phyloP scores from a whole-genome alignment of 2,888 invertebrate species.

The Craniophora ligustri region DNA sequence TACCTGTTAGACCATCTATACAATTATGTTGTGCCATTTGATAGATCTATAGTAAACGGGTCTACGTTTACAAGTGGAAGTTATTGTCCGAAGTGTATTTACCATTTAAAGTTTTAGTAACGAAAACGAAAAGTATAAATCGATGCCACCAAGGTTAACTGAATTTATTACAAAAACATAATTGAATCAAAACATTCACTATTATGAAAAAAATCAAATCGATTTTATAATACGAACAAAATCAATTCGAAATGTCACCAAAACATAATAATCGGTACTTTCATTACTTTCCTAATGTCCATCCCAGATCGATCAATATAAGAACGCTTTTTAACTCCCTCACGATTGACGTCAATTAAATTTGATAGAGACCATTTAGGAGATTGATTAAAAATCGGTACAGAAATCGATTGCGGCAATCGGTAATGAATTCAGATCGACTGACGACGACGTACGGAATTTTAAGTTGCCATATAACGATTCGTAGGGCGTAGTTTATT shows the following conservation, averaged over 20 bases:
- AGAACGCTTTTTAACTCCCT: constrained; percentile 68
- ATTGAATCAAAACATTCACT: not conserved
- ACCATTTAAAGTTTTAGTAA: not conserved
- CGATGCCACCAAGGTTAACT: constrained; percentile 4
- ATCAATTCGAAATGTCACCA: constrained; percentile 47
- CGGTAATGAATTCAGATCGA: constrained; percentile 66
- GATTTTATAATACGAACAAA: constrained; percentile 4
- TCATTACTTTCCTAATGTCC: constrained; percentile 57
- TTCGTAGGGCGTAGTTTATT: constrained; percentile 54
- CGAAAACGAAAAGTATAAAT: not conserved
- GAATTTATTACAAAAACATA: not conserved
- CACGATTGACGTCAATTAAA: constrained; percentile 82
- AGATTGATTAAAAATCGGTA: constrained; percentile 83
- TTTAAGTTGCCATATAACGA: constrained; percentile 67
- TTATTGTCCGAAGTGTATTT: not conserved
- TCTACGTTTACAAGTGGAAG: not conserved
- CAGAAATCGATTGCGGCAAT: constrained; percentile 67
- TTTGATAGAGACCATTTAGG: constrained; percentile 79
- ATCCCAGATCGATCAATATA: constrained; percentile 59
- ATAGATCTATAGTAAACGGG: not conserved
- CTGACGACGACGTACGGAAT: constrained; percentile 60
- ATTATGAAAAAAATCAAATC: not conserved
- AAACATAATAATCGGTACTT: constrained; percentile 55
- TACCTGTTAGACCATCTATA: no score
- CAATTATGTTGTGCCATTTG: not conserved